Conservation (phyloP, 35 echinoderm and acorn worm species). For the Apostichopus parvimensis region DNA sequence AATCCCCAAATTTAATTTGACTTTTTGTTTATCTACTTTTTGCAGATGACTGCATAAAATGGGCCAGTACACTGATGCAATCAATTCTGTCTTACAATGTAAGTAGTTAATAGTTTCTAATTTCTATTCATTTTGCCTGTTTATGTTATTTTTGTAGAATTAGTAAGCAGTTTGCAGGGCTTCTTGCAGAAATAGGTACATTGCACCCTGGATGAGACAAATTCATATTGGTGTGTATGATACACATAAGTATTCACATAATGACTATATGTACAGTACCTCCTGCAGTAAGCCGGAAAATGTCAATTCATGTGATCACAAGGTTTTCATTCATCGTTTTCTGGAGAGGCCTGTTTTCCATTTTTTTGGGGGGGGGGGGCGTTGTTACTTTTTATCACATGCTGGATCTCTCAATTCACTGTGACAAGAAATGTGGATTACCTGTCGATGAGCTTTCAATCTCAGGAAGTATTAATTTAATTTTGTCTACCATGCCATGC, state of each 20-base stretch:
- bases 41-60: constrained; percentile 31
- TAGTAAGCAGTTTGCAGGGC: background rate
- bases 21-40: background rate
- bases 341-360: background rate
- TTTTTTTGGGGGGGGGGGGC: too few species aligned
- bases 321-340: background rate
- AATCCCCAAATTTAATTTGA: background rate
- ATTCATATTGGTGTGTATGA: too few species aligned
- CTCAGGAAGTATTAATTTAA: background rate
- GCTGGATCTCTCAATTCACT: background rate
- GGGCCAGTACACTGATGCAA: constrained; percentile 34
- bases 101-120: background rate
- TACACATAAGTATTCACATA: too few species aligned
- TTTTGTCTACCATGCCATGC: background rate
- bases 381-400: too few species aligned
- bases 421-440: background rate
- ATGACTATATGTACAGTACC: too few species aligned
- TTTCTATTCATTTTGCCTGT: background rate
- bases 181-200: too few species aligned
- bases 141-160: background rate
- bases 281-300: too few species aligned
- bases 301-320: background rate
- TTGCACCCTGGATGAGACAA: too few species aligned
- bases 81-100: constrained; percentile 11
- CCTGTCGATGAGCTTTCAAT: background rate